Percentiles rank a stretch among this genome's conserved stretches.
These are phyloP conservation scores for Gobius niger DNA, from an alignment of 2,113 vertebrate species.

Conservation along the genomic window DNA sequence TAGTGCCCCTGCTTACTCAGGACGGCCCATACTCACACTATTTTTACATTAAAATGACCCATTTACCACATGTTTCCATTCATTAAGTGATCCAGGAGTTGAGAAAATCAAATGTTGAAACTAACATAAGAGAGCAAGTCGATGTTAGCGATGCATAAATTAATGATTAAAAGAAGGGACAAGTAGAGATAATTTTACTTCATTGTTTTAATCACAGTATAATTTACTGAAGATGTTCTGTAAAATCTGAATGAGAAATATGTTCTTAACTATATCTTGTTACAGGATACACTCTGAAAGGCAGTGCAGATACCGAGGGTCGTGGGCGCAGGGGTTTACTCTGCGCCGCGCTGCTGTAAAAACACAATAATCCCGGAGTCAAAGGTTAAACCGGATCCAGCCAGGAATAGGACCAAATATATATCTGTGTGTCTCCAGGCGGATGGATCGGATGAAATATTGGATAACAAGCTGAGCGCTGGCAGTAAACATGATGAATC, in stretches of 20 bases:
- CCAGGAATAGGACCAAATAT: background rate
- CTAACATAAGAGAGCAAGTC: too few species aligned
- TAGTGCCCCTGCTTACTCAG: slow-evolving; percentile 4
- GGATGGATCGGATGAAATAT: slow-evolving; percentile 17
- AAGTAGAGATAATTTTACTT: too few species aligned
- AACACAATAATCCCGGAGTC: slow-evolving; percentile 6
- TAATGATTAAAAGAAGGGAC: too few species aligned
- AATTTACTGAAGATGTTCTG: too few species aligned
- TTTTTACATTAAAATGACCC: background rate
- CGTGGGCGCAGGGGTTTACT: slow-evolving; percentile 11
- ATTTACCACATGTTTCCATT: background rate
- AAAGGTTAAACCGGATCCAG: slow-evolving; percentile 29
- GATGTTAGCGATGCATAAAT: too few species aligned
- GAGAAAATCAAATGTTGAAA: too few species aligned
- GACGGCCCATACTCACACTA: background rate
- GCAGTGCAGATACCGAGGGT: background rate
- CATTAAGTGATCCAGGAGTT: background rate
- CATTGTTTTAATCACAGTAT: too few species aligned
- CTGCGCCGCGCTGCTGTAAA: background rate
- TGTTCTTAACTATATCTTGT: background rate
- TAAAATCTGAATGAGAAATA: too few species aligned
- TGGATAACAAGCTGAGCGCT: slow-evolving; percentile 19
- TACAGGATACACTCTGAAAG: background rate
- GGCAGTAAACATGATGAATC: slow-evolving; percentile 24
- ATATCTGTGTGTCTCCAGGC: slow-evolving; percentile 8